Base-by-base conservation (phyloP, 2,797 vertebrate genomes). In the Galagoides demidoff region DNA sequence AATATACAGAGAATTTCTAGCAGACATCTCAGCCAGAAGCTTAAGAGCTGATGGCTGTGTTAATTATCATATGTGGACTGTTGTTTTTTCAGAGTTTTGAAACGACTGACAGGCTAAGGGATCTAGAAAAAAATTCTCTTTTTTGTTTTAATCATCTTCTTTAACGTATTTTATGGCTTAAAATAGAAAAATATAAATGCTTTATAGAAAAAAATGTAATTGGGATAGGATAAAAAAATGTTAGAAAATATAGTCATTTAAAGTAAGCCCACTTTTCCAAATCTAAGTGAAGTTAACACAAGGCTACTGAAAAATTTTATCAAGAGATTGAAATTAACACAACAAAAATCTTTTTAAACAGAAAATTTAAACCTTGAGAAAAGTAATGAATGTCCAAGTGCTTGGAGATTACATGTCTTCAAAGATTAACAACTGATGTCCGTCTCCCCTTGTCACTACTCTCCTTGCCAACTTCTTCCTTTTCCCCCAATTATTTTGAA, bases 151-250 rank as follows among this genome's bases (percentile, higher is more conserved):
- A 45, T 76, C 79, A 49, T 84, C 17, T 64, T 63, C 25, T 70
- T 86, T 55, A 49, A 92, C 23, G 27, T 68, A 91, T 84, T 73
- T 68, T 19, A 59, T 78, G 2, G 20, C 14, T 81, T 2, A 27
- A 85, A 92, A 52, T 45, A 57, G 43, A 19, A 52, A 59, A 79
- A 59, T 27, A 2, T 25, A 68, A 25, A 49, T 81, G 8, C 23
- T 85, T 84, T 74, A 37, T 39, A 34, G 63, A 78, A 49, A 12
- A 78, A 95, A 52, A 66, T 55, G n/a, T 74, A 66, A 90, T 37
- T 13, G 61, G 39, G 57, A 12, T 61, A 76, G 49, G 17, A 19
- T 52, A 86, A 73, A 2, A 89, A 73, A 71, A 68, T 7, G 2
- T 73, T 87, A 83, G 55, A 79, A 16, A 90, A 34, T 52, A 78